phyloP scores from a whole-genome alignment of 2,113 vertebrate genomes.

The Plestiodon gilberti region DNA sequence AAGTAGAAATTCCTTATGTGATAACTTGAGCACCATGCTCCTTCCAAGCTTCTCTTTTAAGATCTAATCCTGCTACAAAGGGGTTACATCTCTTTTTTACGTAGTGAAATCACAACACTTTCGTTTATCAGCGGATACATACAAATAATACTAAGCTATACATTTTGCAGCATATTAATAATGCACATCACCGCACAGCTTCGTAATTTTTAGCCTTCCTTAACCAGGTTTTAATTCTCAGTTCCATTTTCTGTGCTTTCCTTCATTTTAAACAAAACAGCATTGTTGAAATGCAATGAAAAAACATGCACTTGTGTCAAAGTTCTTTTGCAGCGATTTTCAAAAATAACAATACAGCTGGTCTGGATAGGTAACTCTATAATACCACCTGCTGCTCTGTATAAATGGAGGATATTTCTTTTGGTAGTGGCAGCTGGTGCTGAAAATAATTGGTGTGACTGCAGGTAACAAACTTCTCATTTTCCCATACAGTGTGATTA shows the following conservation, averaged over 20 bases:
- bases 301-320: slow-evolving; percentile 15
- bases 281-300: slow-evolving; percentile 10
- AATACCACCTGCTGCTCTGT: slow-evolving; percentile 12
- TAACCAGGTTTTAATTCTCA: not conserved
- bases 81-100: not conserved
- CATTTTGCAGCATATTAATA: not conserved
- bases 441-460: slow-evolving; percentile 5
- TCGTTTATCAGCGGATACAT: not conserved
- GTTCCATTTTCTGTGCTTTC: not conserved
- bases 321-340: slow-evolving; percentile 14
- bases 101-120: not conserved
- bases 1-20: not conserved
- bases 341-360: slow-evolving; percentile 8
- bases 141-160: not conserved
- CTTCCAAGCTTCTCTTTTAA: not conserved
- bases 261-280: not conserved
- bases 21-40: not conserved
- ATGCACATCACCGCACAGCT: not conserved
- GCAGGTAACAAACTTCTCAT: slow-evolving; percentile 4
- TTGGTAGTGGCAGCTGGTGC: slow-evolving; percentile 4
- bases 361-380: slow-evolving; percentile 6
- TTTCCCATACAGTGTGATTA: slow-evolving; percentile 7
- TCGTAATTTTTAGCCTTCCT: not conserved
- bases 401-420: slow-evolving; percentile 17
- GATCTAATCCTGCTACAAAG: not conserved